Percentiles rank a stretch among this genome's conserved stretches.
These are phyloP conservation scores for Schizopygopsis pylzovi DNA, from an alignment of 2,797 vertebrate species.

Conservation along the genomic window DNA sequence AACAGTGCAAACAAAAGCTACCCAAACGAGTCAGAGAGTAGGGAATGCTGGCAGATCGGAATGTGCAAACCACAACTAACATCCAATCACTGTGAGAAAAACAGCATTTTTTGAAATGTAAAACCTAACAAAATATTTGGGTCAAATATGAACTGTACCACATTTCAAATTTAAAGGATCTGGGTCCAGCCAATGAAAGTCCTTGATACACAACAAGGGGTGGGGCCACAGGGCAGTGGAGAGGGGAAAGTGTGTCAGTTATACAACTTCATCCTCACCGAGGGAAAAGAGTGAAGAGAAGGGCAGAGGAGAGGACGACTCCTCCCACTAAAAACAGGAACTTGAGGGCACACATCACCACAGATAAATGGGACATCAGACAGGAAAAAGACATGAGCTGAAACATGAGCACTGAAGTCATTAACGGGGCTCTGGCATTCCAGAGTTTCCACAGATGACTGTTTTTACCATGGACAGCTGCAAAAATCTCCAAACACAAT, in stretches of 20 bases:
- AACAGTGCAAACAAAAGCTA: background rate
- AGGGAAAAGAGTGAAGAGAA: constrained; percentile 22
- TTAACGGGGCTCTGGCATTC: constrained; percentile 10
- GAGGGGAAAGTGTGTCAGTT: constrained; percentile 75
- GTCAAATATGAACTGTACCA: constrained; percentile 72
- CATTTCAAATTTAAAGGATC: constrained; percentile 73
- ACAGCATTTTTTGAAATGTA: constrained; percentile 37
- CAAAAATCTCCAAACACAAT: constrained; percentile 19
- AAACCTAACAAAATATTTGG: constrained; percentile 62
- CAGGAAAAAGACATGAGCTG: background rate
- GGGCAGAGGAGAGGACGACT: constrained; percentile 17
- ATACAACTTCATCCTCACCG: constrained; percentile 71
- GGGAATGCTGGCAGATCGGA: constrained; percentile 52
- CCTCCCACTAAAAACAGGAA: constrained; percentile 2
- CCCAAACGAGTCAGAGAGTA: background rate
- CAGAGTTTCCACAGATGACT: constrained; percentile 5
- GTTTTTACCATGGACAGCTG: constrained; percentile 16
- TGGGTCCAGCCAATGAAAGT: constrained; percentile 69
- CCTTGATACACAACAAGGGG: constrained; percentile 9
- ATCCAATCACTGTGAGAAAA: constrained; percentile 22
- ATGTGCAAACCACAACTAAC: constrained; percentile 66
- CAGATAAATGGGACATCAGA: constrained; percentile 28
- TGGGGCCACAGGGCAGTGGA: constrained; percentile 52
- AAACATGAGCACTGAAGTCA: constrained; percentile 2
- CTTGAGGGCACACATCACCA: constrained; percentile 24